Evolutionary conservation across 2,113 vertebrate genomes (phyloP), one percentile per base, ranked within the genome.

Genomic region (Eclectus roratus): DNA sequence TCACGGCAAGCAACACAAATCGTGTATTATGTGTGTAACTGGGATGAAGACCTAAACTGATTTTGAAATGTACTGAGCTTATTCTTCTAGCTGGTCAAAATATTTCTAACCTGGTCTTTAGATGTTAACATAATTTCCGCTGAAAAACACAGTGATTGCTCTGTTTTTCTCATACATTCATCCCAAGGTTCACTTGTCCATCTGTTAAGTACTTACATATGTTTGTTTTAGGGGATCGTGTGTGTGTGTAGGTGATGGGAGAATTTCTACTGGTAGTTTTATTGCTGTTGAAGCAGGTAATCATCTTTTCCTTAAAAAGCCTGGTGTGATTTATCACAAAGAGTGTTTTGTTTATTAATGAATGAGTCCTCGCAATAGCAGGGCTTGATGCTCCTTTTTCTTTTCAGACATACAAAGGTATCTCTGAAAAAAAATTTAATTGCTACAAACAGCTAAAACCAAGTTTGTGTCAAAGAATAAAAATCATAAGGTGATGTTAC

Each of bases 131-230:
- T 66, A 23, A 66, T 47, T 93, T 65, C 60, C 90, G 29, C 71
- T 71, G 64, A 74, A 95, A 88, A 92, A 12, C 31, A 83, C 31
- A 63, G 56, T 50, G 69, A 88, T 90, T 85, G 72, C 52, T 93
- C 76, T 96, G 93, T 41, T 95, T 96, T 95, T 84, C 72, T 88
- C 88, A 96, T 93, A 88, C 92, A 88, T 91, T 94, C 94, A 91
- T 88, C 97, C 97, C 92, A 58, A 95, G 95, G 92, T 96, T 96
- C 96, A 85, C 89, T 97, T 97, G 97, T 97, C 97, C 97, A 97
- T 97, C 97, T 97, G 94, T 96, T 97, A 97, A 95, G 68, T 91
- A 95, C 79, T 97, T 96, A 90, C 87, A 94, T 85, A 81, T 94
- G 89, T 96, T 96, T 88, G 53, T 77, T 90, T 83, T 88, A 86